Conservation (phyloP, 2,888 invertebrate species). For the Polyploca ridens region DNA sequence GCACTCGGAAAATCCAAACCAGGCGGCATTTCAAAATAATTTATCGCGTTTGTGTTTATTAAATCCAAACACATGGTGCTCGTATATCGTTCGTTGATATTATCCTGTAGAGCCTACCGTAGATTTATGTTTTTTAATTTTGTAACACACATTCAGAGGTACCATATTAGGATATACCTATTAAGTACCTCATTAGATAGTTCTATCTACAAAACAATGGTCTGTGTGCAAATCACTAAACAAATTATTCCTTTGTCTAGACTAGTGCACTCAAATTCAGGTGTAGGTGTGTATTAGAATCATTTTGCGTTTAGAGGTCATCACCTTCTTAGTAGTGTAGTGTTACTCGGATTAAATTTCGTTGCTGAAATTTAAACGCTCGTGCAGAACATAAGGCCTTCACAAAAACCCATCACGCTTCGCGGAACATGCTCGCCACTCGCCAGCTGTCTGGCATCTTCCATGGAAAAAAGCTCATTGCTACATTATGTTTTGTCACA, state of each 20-base stretch:
- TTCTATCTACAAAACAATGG: not conserved
- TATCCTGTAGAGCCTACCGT: not conserved
- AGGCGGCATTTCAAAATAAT: conserved; percentile 31
- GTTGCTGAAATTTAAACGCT: conserved; percentile 71
- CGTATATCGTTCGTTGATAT: not conserved
- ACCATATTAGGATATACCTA: too few relatives aligned
- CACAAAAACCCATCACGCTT: conserved; percentile 76
- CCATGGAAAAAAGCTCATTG: conserved; percentile 29
- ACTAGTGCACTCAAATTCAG: not conserved
- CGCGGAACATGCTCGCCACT: conserved; percentile 67
- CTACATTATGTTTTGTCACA: conserved; percentile 9
- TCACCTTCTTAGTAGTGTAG: conserved; percentile 46
- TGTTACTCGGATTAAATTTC: conserved; percentile 66
- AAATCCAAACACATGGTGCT: conserved; percentile 19
- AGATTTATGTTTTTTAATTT: too few relatives aligned
- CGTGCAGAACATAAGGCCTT: conserved; percentile 60
- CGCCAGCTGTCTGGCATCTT: conserved; percentile 61
- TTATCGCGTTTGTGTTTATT: conserved; percentile 19
- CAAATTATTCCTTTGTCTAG: not conserved
- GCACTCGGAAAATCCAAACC: conserved; percentile 23
- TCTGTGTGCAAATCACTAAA: not conserved
- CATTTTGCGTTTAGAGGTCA: conserved; percentile 33
- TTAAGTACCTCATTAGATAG: not conserved
- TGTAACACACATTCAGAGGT: too few relatives aligned
- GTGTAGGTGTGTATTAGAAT: conserved; percentile 3